These are phyloP conservation scores for Bombus breviceps DNA, from an alignment of 1,140 invertebrate genomes.

Conservation along the genomic window DNA sequence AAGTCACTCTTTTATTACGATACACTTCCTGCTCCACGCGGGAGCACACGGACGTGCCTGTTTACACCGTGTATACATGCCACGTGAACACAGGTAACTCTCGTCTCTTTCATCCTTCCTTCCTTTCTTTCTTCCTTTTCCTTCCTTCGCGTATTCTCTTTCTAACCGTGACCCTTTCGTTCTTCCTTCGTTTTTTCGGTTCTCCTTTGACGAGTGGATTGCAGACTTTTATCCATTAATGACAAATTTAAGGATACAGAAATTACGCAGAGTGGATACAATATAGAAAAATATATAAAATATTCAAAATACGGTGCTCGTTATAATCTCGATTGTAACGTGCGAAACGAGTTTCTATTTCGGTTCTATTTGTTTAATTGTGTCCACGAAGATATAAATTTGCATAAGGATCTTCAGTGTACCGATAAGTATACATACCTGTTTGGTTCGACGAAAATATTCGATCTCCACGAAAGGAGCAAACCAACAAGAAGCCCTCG, in stretches of 20 bases:
- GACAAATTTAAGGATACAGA: too few species aligned
- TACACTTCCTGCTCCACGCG: conserved; percentile 71
- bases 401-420: too few species aligned
- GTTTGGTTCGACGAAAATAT: conserved; percentile 8
- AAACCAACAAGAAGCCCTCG: neutral
- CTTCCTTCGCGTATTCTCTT: neutral
- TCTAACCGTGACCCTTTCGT: neutral
- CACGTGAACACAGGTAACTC: conserved; percentile 50
- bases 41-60: conserved; percentile 51
- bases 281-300: too few species aligned
- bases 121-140: conserved; percentile 17
- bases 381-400: too few species aligned
- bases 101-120: conserved; percentile 20
- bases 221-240: too few species aligned
- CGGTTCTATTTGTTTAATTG: too few species aligned
- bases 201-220: too few species aligned
- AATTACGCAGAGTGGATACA: too few species aligned
- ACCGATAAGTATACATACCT: too few species aligned
- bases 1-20: conserved; percentile 77
- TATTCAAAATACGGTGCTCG: too few species aligned
- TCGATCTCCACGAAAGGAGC: conserved; percentile 6
- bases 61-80: conserved; percentile 58
- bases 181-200: neutral
- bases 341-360: too few species aligned
- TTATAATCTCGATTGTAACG: too few species aligned